Percentiles rank a stretch among this genome's conserved stretches.
Conservation (phyloP, 2,113 vertebrate genomes). For the Taurulus bubalis region DNA sequence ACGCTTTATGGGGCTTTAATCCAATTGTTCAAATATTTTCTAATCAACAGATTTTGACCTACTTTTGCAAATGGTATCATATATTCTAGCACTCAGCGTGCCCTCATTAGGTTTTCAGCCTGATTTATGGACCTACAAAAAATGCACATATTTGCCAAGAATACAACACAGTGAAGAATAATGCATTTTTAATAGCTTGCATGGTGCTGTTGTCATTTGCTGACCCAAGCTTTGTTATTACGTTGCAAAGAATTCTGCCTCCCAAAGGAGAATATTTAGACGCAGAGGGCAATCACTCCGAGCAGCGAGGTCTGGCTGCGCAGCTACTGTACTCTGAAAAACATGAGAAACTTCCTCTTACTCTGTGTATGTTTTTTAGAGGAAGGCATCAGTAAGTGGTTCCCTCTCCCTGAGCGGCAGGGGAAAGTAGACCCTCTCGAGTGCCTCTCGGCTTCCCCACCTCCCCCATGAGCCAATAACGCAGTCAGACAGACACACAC, state of each 20-base stretch:
- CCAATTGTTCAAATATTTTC: background rate
- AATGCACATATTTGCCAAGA: background rate
- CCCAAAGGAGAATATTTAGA: constrained; percentile 72
- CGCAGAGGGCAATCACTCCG: constrained; percentile 71
- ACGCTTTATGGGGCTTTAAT: background rate
- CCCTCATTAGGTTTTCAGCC: background rate
- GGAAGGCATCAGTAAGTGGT: constrained; percentile 79
- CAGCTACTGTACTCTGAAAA: constrained; percentile 78
- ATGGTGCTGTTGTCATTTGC: constrained; percentile 59
- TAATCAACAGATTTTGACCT: constrained; percentile 33
- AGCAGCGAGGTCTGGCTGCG: constrained; percentile 68
- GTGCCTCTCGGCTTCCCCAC: constrained; percentile 77
- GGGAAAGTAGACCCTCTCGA: constrained; percentile 79
- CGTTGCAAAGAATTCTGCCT: constrained; percentile 62
- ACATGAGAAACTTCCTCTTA: constrained; percentile 82
- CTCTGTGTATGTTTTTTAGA: constrained; percentile 69
- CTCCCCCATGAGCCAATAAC: constrained; percentile 74
- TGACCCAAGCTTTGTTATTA: constrained; percentile 73
- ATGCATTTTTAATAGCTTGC: constrained; percentile 44
- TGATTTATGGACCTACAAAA: background rate
- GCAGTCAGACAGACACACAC: constrained; percentile 55
- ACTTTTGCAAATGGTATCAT: constrained; percentile 32
- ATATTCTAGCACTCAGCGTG: background rate
- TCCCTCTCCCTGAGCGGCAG: constrained; percentile 75
- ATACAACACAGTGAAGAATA: background rate